These are phyloP conservation scores for Phyllotreta striolata DNA, from an alignment of 2,888 invertebrate species.

Conservation along the genomic window DNA sequence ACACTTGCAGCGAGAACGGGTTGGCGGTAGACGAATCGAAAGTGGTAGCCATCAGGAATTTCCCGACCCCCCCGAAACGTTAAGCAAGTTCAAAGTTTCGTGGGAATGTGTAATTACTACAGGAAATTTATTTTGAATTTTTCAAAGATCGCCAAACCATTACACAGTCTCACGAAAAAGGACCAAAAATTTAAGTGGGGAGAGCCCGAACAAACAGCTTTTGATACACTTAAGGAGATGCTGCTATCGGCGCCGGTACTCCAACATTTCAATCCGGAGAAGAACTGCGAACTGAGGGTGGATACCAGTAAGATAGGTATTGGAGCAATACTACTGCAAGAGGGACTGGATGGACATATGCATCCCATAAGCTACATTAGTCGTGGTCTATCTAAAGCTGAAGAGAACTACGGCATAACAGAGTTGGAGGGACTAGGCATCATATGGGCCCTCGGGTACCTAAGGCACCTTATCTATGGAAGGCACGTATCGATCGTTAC, in stretches of 20 bases:
- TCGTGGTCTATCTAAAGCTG: constrained; percentile 39
- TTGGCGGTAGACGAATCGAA: constrained; percentile 21
- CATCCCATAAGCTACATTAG: constrained; percentile 44
- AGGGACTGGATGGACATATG: constrained; percentile 24
- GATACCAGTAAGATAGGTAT: constrained; percentile 38
- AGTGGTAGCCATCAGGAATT: constrained; percentile 35
- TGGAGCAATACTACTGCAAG: constrained; percentile 39
- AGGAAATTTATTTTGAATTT: constrained; percentile 39
- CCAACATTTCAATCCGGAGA: constrained; percentile 29
- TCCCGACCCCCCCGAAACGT: constrained; percentile 35
- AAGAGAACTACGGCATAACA: constrained; percentile 39
- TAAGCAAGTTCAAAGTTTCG: constrained; percentile 37
- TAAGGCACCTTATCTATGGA: constrained; percentile 39
- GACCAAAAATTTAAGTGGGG: constrained; percentile 29
- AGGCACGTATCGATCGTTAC: constrained; percentile 34
- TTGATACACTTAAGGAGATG: constrained; percentile 32
- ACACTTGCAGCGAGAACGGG: constrained; percentile 41
- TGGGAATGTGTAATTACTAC: constrained; percentile 42
- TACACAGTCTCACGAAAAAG: constrained; percentile 36
- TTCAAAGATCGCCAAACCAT: constrained; percentile 34
- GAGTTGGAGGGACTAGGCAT: constrained; percentile 37
- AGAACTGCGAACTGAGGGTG: constrained; percentile 35
- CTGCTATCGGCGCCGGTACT: constrained; percentile 33
- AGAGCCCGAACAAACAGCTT: constrained; percentile 7
- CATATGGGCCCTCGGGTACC: constrained; percentile 36